These are phyloP conservation scores for Takifugu bimaculatus DNA, from an alignment of 2,113 vertebrate genomes.

Conservation along the genomic window DNA sequence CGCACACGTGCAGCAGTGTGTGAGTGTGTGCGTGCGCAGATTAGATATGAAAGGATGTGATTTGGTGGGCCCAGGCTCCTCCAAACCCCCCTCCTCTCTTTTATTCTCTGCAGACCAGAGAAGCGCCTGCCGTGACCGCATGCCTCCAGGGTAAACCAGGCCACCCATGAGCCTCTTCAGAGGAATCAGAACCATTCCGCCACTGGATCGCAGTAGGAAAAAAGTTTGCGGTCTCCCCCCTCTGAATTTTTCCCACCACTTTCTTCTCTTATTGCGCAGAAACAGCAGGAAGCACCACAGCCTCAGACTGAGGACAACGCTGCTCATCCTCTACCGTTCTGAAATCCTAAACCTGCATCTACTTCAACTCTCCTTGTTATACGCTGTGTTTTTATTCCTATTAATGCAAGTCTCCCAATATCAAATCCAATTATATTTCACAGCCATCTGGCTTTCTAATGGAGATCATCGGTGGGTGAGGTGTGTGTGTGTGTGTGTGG, in stretches of 20 bases:
- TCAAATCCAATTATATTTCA: slow-evolving; percentile 83
- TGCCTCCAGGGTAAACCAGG: slow-evolving; percentile 63
- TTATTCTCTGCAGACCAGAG: slow-evolving; percentile 51
- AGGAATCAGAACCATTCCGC: slow-evolving; percentile 10
- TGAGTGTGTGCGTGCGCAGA: slow-evolving; percentile 32
- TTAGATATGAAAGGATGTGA: slow-evolving; percentile 61
- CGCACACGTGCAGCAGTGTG: slow-evolving; percentile 45
- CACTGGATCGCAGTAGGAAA: slow-evolving; percentile 9
- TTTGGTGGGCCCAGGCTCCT: slow-evolving; percentile 44
- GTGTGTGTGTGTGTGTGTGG: slow-evolving; percentile 15
- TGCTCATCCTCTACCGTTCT: slow-evolving; percentile 12
- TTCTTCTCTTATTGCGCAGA: background rate
- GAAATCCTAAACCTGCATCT: slow-evolving; percentile 79
- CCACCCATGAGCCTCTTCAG: slow-evolving; percentile 47
- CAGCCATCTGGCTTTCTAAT: slow-evolving; percentile 84
- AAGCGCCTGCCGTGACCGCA: slow-evolving; percentile 46
- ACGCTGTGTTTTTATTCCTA: slow-evolving; percentile 66
- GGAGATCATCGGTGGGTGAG: slow-evolving; percentile 68
- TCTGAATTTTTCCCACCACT: background rate
- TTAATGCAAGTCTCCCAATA: slow-evolving; percentile 70
- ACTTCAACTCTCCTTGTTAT: slow-evolving; percentile 61
- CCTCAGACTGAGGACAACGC: slow-evolving; percentile 13
- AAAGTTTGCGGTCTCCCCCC: background rate
- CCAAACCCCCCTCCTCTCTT: slow-evolving; percentile 28
- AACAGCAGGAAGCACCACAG: background rate